These are phyloP conservation scores for Caloenas nicobarica DNA, from an alignment of 2,113 vertebrate genomes.

Conservation along the genomic window DNA sequence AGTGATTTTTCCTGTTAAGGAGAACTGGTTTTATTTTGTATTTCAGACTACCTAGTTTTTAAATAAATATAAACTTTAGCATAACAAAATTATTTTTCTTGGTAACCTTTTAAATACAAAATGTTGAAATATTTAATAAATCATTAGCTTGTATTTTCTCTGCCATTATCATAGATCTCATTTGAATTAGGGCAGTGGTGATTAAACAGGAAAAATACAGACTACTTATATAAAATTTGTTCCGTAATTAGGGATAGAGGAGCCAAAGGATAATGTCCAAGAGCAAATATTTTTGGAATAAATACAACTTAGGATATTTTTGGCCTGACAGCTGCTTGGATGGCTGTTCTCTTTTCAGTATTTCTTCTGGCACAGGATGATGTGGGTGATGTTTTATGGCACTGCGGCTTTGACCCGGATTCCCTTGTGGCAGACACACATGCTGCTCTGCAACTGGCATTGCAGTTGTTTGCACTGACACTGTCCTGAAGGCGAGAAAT, in stretches of 20 bases:
- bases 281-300: slow-evolving; percentile 16
- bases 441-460: neutral
- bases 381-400: neutral
- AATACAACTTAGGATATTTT: neutral
- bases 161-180: neutral
- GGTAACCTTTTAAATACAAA: neutral
- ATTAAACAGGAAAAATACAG: neutral
- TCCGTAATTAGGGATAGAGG: neutral
- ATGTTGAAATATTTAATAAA: neutral
- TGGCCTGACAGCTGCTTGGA: neutral
- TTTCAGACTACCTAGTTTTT: neutral
- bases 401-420: neutral
- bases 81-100: neutral
- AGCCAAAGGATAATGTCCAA: slow-evolving; percentile 5
- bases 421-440: neutral
- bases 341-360: neutral
- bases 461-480: neutral
- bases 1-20: neutral
- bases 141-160: neutral
- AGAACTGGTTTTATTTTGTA: neutral
- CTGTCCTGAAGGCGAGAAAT: neutral
- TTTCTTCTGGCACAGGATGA: slow-evolving; percentile 21
- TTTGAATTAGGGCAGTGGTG: neutral
- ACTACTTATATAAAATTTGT: neutral
- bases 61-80: neutral